Evolutionary conservation across 92 coral and sea anemone species (phyloP).

Genomic region (Bergia puertoricense): DNA sequence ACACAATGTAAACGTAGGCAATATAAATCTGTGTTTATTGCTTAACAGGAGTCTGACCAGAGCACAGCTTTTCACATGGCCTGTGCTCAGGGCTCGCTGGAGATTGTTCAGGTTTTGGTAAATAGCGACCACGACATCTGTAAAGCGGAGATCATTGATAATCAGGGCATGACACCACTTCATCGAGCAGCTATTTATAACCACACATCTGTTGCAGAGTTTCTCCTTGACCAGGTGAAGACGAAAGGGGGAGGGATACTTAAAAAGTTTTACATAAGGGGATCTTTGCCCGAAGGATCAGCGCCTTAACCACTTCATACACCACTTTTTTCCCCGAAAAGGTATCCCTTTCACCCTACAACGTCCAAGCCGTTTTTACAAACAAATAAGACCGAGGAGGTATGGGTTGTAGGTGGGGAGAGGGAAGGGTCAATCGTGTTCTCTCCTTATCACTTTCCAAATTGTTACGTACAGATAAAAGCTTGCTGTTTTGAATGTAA

Average conservation of each 20-base stretch:
- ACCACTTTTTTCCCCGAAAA: not conserved
- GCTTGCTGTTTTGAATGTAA: no score
- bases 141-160: constrained; percentile 54
- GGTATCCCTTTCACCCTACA: not conserved
- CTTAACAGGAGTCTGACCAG: constrained; percentile 71
- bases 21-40: not conserved
- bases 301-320: not conserved
- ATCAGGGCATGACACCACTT: constrained; percentile 76
- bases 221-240: constrained; percentile 79
- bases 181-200: constrained; percentile 80
- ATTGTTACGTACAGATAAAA: no score
- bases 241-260: not conserved
- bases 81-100: constrained; percentile 80
- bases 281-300: not conserved
- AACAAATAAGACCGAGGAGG: no score
- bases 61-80: constrained; percentile 85
- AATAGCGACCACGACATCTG: constrained; percentile 57
- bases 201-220: constrained; percentile 61
- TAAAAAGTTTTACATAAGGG: no score
- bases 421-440: no score
- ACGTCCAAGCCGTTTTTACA: no score
- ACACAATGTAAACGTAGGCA: not conserved
- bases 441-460: no score
- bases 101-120: constrained; percentile 70
- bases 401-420: no score